phyloP scores from a whole-genome alignment of 2,888 invertebrate genomes.

The Scaptomyza tumidula region DNA sequence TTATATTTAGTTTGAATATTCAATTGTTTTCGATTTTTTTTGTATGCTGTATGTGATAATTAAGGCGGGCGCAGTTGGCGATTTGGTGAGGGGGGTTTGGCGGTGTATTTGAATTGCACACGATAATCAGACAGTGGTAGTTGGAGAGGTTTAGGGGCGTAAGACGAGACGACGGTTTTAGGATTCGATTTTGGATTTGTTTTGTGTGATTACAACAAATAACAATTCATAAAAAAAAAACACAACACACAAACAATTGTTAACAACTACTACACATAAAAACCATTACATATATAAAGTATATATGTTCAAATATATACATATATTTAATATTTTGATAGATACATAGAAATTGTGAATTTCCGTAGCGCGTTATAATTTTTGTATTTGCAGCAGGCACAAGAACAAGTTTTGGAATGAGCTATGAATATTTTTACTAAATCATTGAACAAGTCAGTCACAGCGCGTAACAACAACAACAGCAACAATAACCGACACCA shows the following conservation, averaged over 20 bases:
- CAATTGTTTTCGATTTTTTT: conserved; percentile 10
- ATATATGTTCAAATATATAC: conserved; percentile 17
- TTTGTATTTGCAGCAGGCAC: conserved; percentile 58
- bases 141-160: not conserved
- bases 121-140: conserved; percentile 11
- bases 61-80: conserved; percentile 10
- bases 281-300: conserved; percentile 35
- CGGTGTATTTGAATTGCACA: conserved; percentile 53
- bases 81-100: conserved; percentile 20
- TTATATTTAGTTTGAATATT: conserved; percentile 10
- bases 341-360: conserved; percentile 55
- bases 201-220: conserved; percentile 55
- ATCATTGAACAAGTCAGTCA: conserved; percentile 69
- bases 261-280: conserved; percentile 40
- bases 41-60: conserved; percentile 1
- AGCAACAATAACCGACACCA: conserved; percentile 68
- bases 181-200: conserved; percentile 35
- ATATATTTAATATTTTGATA: conserved; percentile 43
- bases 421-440: conserved; percentile 72
- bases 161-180: conserved; percentile 34
- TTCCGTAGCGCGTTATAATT: conserved; percentile 55
- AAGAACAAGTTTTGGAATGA: conserved; percentile 70
- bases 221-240: conserved; percentile 48
- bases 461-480: conserved; percentile 69
- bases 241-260: conserved; percentile 43